Evolutionary conservation across 64 coral and sea anemone genomes (phyloP).

Genomic region (Astreopora myriophthalma): DNA sequence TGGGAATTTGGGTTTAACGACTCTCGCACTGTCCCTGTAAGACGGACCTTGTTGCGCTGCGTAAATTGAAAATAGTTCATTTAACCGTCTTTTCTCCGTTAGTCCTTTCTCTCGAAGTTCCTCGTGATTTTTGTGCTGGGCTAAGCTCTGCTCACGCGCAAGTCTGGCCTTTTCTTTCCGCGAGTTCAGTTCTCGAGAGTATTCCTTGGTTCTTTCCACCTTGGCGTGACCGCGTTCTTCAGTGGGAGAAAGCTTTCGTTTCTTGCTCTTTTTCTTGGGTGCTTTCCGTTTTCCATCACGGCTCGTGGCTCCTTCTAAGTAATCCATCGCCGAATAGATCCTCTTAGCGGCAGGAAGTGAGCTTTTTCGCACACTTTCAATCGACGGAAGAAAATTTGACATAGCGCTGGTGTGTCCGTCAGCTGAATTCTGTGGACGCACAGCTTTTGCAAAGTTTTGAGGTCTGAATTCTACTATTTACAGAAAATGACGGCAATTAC

Average conservation of each 20-base stretch:
- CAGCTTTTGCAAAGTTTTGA: neutral
- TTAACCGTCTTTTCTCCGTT: slow-evolving; percentile 73
- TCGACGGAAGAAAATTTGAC: slow-evolving; percentile 75
- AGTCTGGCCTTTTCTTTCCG: slow-evolving; percentile 49
- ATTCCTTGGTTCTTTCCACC: slow-evolving; percentile 73
- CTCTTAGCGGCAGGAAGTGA: slow-evolving; percentile 70
- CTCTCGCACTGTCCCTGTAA: slow-evolving; percentile 64
- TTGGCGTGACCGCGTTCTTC: slow-evolving; percentile 45
- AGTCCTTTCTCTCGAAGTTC: slow-evolving; percentile 73
- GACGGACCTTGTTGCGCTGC: slow-evolving; percentile 73
- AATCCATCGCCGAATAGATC: slow-evolving; percentile 80
- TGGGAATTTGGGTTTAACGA: slow-evolving; percentile 74
- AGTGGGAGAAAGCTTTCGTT: neutral
- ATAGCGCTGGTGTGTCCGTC: neutral
- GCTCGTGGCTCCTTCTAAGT: slow-evolving; percentile 37
- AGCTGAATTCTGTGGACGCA: neutral
- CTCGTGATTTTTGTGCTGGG: slow-evolving; percentile 1
- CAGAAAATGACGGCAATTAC: neutral
- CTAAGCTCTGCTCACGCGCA: slow-evolving; percentile 41
- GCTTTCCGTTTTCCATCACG: slow-evolving; percentile 53
- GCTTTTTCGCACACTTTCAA: slow-evolving; percentile 48
- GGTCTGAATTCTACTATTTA: neutral
- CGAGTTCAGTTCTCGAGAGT: slow-evolving; percentile 51
- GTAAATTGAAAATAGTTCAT: slow-evolving; percentile 86
- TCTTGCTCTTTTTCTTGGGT: slow-evolving; percentile 2